Evolutionary conservation across 92 coral and sea anemone genomes (phyloP), one percentile per base, ranked within the genome.

Genomic region (Heteractis magnifica): DNA sequence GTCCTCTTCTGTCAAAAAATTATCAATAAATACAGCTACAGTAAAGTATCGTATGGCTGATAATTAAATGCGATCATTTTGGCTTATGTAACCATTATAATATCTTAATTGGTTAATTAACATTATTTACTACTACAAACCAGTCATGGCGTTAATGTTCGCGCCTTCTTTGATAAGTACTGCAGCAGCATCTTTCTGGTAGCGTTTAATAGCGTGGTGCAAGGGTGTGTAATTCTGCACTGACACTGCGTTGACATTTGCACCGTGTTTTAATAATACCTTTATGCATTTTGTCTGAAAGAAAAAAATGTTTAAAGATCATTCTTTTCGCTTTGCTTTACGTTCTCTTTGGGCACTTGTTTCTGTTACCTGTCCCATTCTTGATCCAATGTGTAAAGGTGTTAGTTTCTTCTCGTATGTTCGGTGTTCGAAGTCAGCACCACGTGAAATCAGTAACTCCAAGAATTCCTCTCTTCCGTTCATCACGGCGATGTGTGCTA

Each of bases 161-260:
- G 93, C 98, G 7, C 98, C 98, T 64, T 80, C 76, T 16, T 85
- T 76, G n/a, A 93, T 86, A 56, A 93, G 89, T 20, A 91, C n/a
- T 44, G 82, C 83, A 71, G 92, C 92, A 34, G 93, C 70, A 4
- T 91, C 94, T 60, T 51, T 50, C 74, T 89, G 92, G 15, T 90
- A 87, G n/a, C 94, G 88, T 51, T 92, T 94, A 23, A 90, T 85
- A 9, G 98, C 93, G 64, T 93, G 92, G 44, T 93, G 98, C n/a
- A 93, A 77, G 26, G 95, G 78, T 11, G 94, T 93, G 49, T 65
- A 83, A 14, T 89, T 85, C 70, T 87, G 72, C 52, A 51, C 18
- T 6, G 94, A 89, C 59, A 80, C 76, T 50, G 90, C 94, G 71
- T 93, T 89, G 80, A 91, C 72, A 11, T 87, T 77, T 44, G 95